phyloP scores from a whole-genome alignment of 2,888 invertebrate species.

The Sturmia bella region DNA sequence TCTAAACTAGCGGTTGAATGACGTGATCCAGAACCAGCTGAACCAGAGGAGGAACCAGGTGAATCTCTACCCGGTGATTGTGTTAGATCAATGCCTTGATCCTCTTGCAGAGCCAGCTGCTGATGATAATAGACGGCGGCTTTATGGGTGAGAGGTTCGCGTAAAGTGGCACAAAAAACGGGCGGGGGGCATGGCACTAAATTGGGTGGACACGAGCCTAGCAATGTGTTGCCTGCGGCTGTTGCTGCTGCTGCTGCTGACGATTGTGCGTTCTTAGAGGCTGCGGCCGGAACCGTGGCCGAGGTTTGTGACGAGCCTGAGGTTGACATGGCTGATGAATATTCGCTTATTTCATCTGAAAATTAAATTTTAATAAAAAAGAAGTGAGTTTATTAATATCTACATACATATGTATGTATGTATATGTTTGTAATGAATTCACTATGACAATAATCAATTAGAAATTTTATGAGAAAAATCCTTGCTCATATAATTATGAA shows the following conservation, averaged over 20 bases:
- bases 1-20: slow-evolving; percentile 94
- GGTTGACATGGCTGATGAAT: slow-evolving; percentile 71
- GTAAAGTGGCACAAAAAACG: slow-evolving; percentile 84
- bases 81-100: slow-evolving; percentile 94
- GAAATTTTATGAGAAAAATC: too few relatives aligned
- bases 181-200: slow-evolving; percentile 85
- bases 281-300: slow-evolving; percentile 53
- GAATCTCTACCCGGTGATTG: slow-evolving; percentile 97
- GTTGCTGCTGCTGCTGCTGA: slow-evolving; percentile 67
- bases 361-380: slow-evolving; percentile 13
- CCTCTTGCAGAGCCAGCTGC: slow-evolving; percentile 91
- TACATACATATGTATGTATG: too few relatives aligned
- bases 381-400: too few relatives aligned
- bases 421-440: too few relatives aligned
- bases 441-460: too few relatives aligned
- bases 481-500: too few relatives aligned
- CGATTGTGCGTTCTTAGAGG: slow-evolving; percentile 57
- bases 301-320: slow-evolving; percentile 71
- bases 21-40: slow-evolving; percentile 92
- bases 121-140: slow-evolving; percentile 91
- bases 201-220: slow-evolving; percentile 73
- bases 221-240: slow-evolving; percentile 64
- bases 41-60: slow-evolving; percentile 93
- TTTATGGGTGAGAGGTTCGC: slow-evolving; percentile 88
- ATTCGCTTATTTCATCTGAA: slow-evolving; percentile 86